A percentile compares a stretch with the other conserved stretches of the same genome.
Evolutionary conservation across 1,140 invertebrate genomes (phyloP).

Genomic region (Tetragonula clypearis): DNA sequence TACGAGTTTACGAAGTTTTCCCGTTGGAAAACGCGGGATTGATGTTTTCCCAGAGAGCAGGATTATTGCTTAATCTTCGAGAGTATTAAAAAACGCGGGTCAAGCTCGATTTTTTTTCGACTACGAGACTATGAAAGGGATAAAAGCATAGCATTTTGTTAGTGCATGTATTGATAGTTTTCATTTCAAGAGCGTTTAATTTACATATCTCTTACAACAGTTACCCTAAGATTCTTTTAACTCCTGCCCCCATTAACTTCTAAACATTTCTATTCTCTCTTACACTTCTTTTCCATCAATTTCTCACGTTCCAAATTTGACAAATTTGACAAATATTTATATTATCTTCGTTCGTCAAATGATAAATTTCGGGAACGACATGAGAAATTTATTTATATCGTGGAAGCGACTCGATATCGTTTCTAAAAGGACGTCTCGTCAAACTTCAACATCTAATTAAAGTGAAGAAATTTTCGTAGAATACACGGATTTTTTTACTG

Average conservation of each 20-base stretch:
- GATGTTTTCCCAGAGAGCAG: background rate
- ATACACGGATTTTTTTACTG: background rate
- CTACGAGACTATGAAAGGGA: too few relatives aligned
- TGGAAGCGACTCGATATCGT: background rate
- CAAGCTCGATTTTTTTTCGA: background rate
- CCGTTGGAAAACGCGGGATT: background rate
- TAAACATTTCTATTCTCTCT: background rate
- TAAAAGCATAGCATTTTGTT: background rate
- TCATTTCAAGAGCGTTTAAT: conserved; percentile 2
- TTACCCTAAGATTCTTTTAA: background rate
- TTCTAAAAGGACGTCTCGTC: background rate
- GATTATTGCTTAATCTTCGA: background rate
- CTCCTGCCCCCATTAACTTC: background rate
- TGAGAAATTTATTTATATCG: background rate
- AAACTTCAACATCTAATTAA: conserved; percentile 8
- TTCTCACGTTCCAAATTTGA: background rate
- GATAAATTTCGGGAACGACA: background rate
- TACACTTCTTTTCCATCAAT: background rate
- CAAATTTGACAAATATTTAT: background rate
- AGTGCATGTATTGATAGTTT: conserved; percentile 10
- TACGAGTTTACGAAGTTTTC: background rate
- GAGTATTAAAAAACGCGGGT: background rate
- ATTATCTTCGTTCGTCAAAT: background rate
- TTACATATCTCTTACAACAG: conserved; percentile 4
- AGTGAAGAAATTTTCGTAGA: background rate